Evolutionary conservation across 64 coral and sea anemone genomes (phyloP).

Genomic region (Orbicella faveolata): DNA sequence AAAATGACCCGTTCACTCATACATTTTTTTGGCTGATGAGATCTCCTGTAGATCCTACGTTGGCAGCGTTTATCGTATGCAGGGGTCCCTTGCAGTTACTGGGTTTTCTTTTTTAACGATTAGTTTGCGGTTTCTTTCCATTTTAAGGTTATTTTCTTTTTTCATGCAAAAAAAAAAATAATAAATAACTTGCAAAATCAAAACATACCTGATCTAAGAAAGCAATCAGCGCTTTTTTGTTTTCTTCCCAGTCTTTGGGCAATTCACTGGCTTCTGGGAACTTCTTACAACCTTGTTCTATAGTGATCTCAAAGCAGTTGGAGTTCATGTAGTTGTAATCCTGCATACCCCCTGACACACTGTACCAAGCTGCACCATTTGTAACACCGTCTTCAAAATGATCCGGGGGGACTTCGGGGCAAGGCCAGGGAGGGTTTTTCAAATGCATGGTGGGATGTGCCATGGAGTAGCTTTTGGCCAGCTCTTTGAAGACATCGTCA

Average conservation of each 20-base stretch:
- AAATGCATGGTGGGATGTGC: conserved; percentile 92
- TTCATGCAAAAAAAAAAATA: not conserved
- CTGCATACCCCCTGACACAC: conserved; percentile 97
- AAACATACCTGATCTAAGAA: conserved; percentile 84
- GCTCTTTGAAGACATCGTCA: conserved; percentile 89
- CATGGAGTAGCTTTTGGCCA: conserved; percentile 91
- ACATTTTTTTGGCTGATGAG: too few species aligned
- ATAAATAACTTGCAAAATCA: not conserved
- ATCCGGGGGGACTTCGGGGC: conserved; percentile 94
- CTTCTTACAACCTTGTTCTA: conserved; percentile 98
- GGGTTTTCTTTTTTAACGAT: too few species aligned
- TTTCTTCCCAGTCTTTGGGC: conserved; percentile 92
- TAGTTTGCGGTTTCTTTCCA: too few species aligned
- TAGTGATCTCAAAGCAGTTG: conserved; percentile 94
- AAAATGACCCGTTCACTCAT: too few species aligned
- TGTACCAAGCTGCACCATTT: conserved; percentile 98
- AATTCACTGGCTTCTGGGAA: conserved; percentile 81
- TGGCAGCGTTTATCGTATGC: too few species aligned
- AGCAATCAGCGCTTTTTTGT: conserved; percentile 73
- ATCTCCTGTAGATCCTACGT: too few species aligned
- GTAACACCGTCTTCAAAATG: conserved; percentile 97
- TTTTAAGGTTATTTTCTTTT: too few species aligned
- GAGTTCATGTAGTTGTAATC: conserved; percentile 96
- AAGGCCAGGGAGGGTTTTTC: conserved; percentile 95
- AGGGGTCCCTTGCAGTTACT: too few species aligned